Evolutionary conservation across 2,888 invertebrate genomes (phyloP), one percentile per base, ranked within the genome.

Genomic region (Lapara coniferarum): DNA sequence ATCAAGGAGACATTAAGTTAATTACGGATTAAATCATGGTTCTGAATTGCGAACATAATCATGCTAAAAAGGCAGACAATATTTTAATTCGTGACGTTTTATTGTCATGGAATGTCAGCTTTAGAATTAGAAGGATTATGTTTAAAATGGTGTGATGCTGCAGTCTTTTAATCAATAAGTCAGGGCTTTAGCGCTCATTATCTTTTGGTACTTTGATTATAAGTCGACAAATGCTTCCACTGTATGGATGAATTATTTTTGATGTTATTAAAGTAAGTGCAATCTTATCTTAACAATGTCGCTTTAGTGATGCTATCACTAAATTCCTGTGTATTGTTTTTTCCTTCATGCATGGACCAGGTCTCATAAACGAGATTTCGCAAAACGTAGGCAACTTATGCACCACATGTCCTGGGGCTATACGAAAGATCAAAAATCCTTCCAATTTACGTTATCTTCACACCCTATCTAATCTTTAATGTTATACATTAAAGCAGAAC

Each of bases 1-100:
- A 19, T 49, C 46, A 19, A 49, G 49, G 19, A 63, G 25, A 46
- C 19, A 63, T 63, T 19, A 63, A 63, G 63, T 63, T 46, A 63
- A 49, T 63, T 49, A 19, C 19, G 63, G 63, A 63, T 49, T 63
- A 46, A 49, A 63, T 63, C 49, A 19, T 16, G 19, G 19, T 12
- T 46, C 12, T 12, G 49, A 19, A 49, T 25, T 59, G 14, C 44
- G 19, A 1, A 16, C 46, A 49, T 49, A 46, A 49, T 63, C 46
- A 63, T 19, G 46, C 7, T 63, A 63, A 63, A 46, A 10, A 19
- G 46, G 16, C 10, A 13, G 10, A 56, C 44, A n/a, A 6, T 10
- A 12, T 58, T 58, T 7, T 58, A 37, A 46, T 30, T 37, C 2
- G 10, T 46, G 59, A 4, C 44, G 10, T 59, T 19, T 10, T 25